Evolutionary conservation across 1,140 invertebrate genomes (phyloP).

Genomic region (Bicyclus anynana): DNA sequence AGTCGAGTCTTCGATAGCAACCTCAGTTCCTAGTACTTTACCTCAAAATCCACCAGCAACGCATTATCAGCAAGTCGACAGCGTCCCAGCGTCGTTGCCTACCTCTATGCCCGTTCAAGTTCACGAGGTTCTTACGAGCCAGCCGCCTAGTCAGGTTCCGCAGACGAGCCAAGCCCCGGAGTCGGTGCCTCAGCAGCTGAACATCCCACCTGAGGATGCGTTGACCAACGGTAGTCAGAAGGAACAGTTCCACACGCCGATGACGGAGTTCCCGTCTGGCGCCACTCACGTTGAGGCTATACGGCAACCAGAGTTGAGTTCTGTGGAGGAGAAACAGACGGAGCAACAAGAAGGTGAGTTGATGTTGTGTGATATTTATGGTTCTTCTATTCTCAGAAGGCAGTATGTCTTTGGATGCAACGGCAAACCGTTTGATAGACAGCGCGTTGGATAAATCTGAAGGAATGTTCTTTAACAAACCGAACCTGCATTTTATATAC

Average conservation of each 20-base stretch:
- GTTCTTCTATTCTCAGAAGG: no score
- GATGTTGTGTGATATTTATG: background rate
- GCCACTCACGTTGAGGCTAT: conserved; percentile 43
- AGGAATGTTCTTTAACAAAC: no score
- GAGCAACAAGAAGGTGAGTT: conserved; percentile 56
- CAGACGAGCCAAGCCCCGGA: conserved; percentile 31
- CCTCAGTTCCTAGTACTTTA: conserved; percentile 35
- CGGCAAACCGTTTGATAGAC: no score
- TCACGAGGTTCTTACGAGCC: background rate
- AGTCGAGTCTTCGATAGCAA: conserved; percentile 30
- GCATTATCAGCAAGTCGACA: conserved; percentile 31
- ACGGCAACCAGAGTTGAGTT: conserved; percentile 52
- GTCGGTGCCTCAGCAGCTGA: conserved; percentile 46
- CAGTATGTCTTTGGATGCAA: no score
- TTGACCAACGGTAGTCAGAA: conserved; percentile 42
- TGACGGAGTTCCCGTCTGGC: conserved; percentile 55
- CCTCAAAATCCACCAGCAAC: conserved; percentile 32
- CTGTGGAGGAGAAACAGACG: conserved; percentile 53
- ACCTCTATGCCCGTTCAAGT: conserved; percentile 27
- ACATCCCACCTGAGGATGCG: conserved; percentile 42
- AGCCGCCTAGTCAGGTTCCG: conserved; percentile 17
- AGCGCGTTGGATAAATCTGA: no score
- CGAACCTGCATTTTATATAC: no score
- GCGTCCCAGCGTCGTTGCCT: conserved; percentile 22
- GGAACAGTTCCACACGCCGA: conserved; percentile 63